phyloP scores from a whole-genome alignment of 2,797 vertebrate genomes.

The Momotus momota region DNA sequence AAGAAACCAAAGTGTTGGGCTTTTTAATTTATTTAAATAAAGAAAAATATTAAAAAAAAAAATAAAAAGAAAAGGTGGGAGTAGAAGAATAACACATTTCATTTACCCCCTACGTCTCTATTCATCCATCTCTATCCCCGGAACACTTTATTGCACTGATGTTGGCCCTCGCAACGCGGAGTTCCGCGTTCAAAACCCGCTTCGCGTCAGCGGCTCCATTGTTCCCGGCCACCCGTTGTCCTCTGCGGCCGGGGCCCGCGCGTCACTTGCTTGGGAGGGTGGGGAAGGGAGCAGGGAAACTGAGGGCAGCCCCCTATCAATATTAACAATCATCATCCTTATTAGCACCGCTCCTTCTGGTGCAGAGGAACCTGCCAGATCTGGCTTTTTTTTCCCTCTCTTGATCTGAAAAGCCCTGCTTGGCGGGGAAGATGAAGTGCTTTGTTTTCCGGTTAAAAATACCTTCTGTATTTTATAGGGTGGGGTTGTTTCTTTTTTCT shows the following conservation, averaged over 20 bases:
- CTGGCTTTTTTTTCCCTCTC: neutral
- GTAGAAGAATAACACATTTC: neutral
- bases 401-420: neutral
- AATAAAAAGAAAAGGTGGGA: neutral
- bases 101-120: conserved; percentile 2
- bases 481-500: neutral
- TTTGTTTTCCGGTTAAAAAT: conserved; percentile 40
- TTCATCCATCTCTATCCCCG: neutral
- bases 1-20: neutral
- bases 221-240: neutral
- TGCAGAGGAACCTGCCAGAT: neutral
- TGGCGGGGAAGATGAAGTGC: neutral
- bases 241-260: neutral
- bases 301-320: neutral
- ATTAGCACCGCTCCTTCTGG: neutral
- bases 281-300: neutral
- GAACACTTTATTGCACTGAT: conserved; percentile 46
- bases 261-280: neutral
- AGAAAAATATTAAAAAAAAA: neutral
- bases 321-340: neutral
- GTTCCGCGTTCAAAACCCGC: neutral
- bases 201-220: neutral
- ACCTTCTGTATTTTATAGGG: neutral
- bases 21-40: neutral
- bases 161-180: neutral